Percentiles rank a stretch among this genome's conserved stretches.
phyloP scores from a whole-genome alignment of 1,140 invertebrate species.

The Drosophila rhopaloa region DNA sequence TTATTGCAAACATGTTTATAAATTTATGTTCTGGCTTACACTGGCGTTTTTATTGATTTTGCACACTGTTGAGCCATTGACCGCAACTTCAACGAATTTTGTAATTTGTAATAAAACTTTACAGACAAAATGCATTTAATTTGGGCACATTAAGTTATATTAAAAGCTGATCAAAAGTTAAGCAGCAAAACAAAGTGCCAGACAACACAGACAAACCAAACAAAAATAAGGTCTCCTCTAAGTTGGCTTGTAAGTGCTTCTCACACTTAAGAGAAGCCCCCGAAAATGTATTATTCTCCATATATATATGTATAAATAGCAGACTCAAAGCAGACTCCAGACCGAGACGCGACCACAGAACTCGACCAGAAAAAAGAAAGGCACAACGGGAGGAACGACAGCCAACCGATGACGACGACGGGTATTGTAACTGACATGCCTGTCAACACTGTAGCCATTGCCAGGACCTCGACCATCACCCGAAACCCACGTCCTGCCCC shows the following conservation, averaged over 20 bases:
- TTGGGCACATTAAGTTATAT: conserved; percentile 53
- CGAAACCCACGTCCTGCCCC: conserved; percentile 1
- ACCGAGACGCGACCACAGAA: conserved; percentile 57
- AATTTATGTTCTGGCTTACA: conserved; percentile 14
- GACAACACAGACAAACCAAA: conserved; percentile 48
- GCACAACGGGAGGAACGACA: conserved; percentile 2
- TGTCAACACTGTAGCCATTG: conserved; percentile 59
- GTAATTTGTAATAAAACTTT: conserved; percentile 57
- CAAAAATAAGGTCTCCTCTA: conserved; percentile 49
- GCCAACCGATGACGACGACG: conserved; percentile 42
- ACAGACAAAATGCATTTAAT: conserved; percentile 66
- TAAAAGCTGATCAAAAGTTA: conserved; percentile 74
- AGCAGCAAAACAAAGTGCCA: conserved; percentile 58
- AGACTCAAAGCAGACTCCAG: conserved; percentile 22
- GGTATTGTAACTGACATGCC: conserved; percentile 48
- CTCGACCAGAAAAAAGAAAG: conserved; percentile 46
- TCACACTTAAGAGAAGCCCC: conserved; percentile 25
- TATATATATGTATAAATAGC: conserved; percentile 1
- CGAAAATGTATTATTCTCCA: conserved; percentile 41
- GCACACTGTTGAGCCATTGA: conserved; percentile 15
- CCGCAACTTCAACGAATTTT: conserved; percentile 28
- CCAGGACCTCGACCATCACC: conserved; percentile 36
- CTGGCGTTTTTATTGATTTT: conserved; percentile 26
- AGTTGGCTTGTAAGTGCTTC: conserved; percentile 52
- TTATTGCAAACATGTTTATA: conserved; percentile 14